Conservation (phyloP, 2,797 vertebrate genomes). For the Gephyroberyx darwinii region DNA sequence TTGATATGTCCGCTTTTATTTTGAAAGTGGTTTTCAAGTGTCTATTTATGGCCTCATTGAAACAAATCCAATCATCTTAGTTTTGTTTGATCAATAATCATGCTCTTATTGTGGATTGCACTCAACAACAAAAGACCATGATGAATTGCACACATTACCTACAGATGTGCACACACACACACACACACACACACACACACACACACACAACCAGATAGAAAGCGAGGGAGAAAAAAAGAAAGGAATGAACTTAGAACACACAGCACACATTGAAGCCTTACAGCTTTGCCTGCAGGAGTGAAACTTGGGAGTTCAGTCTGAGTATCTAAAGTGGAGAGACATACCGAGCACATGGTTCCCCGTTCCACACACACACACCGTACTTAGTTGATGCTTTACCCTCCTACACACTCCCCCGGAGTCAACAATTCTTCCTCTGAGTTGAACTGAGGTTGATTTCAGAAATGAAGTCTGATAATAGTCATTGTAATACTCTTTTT, state of each 20-base stretch:
- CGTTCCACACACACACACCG: background rate
- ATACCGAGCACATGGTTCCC: background rate
- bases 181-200: background rate
- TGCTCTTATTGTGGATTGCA: slow-evolving; percentile 11
- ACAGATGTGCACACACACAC: background rate
- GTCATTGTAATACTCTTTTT: no score
- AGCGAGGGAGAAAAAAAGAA: background rate
- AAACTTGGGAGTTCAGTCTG: background rate
- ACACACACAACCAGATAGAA: background rate
- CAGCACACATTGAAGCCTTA: background rate
- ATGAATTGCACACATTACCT: slow-evolving; percentile 2
- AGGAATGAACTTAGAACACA: slow-evolving; percentile 9
- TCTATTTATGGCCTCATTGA: background rate
- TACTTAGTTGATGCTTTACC: slow-evolving; percentile 1
- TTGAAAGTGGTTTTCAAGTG: slow-evolving; percentile 5
- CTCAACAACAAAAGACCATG: slow-evolving; percentile 21
- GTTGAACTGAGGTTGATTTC: background rate
- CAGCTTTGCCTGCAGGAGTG: background rate
- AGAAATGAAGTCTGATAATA: background rate
- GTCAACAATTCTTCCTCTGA: no score
- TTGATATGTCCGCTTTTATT: background rate
- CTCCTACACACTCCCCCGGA: background rate
- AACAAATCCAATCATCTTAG: background rate
- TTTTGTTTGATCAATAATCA: background rate
- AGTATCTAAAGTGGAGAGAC: background rate